Base-by-base conservation (phyloP, 2,797 vertebrate species). In the Xenentodon cancila region DNA sequence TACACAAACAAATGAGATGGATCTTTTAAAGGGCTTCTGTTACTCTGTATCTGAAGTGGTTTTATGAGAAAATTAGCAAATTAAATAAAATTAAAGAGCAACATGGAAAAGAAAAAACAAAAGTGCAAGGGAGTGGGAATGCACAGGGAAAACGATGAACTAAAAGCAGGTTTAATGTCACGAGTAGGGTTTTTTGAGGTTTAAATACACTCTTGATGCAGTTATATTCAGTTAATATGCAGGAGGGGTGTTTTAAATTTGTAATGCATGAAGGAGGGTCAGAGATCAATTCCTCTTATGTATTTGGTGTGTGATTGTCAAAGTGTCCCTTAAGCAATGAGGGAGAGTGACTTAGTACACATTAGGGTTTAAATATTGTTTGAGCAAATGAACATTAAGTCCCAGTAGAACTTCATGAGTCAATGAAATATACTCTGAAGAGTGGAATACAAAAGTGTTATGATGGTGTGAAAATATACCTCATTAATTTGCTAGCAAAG, bases 1-100 rank as follows among this genome's bases (percentile, higher is more conserved):
- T 73, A 88, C 79, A 87, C 79, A 2, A 46, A 89, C 71, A 64
- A 49, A 81, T 88, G 80, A 81, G 73, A 79, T 86, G 84, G 84
- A 82, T 89, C 70, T 78, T 86, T 92, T 92, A 92, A 93, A 92
- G 91, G 92, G 91, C 79, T 92, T 88, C 60, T 17, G 77, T 88
- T 78, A 54, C 74, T 86, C 66, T 81, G 59, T 60, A 62, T 74
- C 68, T 71, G 65, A 66, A 74, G 68, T 77, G 66, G 60, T 56
- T 77, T 7, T 45, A 68, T 44, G 44, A 25, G 44, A 59, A 43
- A 48, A 32, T 48, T 20, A 20, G 25, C 18, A 18, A 57, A 48
- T 34, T 3, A 48, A 68, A 32, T 21, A 20, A 43, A 13, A 47
- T 19, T 6, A 47, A 21, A 47, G 45, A 47, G 12, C 34, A 37